Conservation (phyloP, 2,113 vertebrate species). For the Strix aluco region DNA sequence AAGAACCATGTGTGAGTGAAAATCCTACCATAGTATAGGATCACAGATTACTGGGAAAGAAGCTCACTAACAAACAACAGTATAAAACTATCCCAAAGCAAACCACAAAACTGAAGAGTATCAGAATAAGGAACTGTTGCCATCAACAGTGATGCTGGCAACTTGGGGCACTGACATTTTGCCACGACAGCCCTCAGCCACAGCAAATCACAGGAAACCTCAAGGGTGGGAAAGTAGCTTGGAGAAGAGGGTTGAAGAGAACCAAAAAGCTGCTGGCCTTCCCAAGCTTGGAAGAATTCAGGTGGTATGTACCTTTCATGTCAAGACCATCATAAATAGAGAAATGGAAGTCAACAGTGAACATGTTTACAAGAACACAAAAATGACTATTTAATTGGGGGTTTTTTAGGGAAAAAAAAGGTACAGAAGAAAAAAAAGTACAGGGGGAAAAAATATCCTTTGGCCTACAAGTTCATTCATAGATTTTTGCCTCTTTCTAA, state of each 20-base stretch:
- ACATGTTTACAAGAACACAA: background rate
- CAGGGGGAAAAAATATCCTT: background rate
- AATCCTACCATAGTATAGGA: background rate
- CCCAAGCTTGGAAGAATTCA: background rate
- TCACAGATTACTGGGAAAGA: background rate
- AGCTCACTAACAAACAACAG: background rate
- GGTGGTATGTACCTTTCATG: background rate
- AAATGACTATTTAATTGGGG: background rate
- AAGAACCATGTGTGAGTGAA: background rate
- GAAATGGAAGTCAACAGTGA: background rate
- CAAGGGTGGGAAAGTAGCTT: background rate
- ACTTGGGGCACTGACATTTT: background rate
- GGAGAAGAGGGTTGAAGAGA: background rate
- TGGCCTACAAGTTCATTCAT: background rate
- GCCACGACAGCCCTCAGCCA: fast-evolving
- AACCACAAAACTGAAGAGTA: background rate
- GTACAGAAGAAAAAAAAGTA: background rate
- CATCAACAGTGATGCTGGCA: fast-evolving
- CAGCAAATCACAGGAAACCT: background rate
- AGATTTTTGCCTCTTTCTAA: background rate
- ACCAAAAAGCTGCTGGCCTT: background rate
- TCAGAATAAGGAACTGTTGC: background rate
- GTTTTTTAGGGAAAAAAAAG: background rate
- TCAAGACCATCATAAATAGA: background rate
- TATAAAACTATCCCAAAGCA: background rate